Base-by-base conservation (phyloP, 2,888 invertebrate genomes). In the Hypercompe scribonia region DNA sequence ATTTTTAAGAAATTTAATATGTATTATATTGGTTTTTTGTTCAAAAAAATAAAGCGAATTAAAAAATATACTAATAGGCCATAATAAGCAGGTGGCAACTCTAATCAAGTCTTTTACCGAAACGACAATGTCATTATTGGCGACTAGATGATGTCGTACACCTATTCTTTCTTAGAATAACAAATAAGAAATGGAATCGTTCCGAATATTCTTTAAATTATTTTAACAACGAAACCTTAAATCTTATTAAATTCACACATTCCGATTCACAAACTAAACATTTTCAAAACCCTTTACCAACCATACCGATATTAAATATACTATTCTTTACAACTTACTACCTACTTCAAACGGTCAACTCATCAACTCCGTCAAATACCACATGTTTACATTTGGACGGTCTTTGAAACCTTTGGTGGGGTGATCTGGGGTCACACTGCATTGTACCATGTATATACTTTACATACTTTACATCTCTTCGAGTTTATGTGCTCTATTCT, bases 401-500 rank as follows among this genome's bases (percentile, higher is more conserved):
- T 18, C 61, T 28, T 28, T 28, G 58, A 28, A 58, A 58, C n/a
- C 28, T 33, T n/a, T 67, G n/a, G 13, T 68, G 50, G 8, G 15
- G 50, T 50, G n/a, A 50, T 34, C 46, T n/a, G 67, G 34, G 73
- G 61, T 75, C 65, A 78, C 68, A 81, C 78, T 39, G 75, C 79
- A 82, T 81, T 69, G 31, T 58, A 69, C 31, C 39, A 69, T 80
- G 75, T 78, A 65, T 33, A 33, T 34, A 68, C 46, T 11, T 50
- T 33, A 67, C 33, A 24, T 67, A 67, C 54, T 24, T 67, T 61
- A 82, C 76, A 81, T 81, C 73, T 71, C 68, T 78, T 64, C 68
- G 74, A 75, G 75, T 73, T 73, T 80, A 76, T 82, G 77, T 83
- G 81, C 73, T 76, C 78, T 78, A 81, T 46, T 75, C 65, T 74